Percentiles rank a stretch among this genome's conserved stretches.
These are phyloP conservation scores for Miichthys miiuy DNA, from an alignment of 2,797 vertebrate species.

Conservation along the genomic window DNA sequence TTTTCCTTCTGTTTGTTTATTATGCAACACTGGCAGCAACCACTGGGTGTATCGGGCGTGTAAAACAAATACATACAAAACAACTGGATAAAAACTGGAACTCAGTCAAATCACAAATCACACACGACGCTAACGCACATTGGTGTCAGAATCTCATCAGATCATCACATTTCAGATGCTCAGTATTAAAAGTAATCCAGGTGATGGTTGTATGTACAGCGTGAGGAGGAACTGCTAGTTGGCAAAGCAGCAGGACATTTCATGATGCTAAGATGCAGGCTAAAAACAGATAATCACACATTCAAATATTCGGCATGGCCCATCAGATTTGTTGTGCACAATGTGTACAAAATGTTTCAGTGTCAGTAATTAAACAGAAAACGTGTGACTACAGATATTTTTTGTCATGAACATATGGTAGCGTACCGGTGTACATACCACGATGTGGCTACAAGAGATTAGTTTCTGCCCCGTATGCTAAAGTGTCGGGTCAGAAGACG, in stretches of 20 bases:
- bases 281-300: not conserved
- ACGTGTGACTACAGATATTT: not conserved
- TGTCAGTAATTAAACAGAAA: not conserved
- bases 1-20: slow-evolving; percentile 9
- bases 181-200: not conserved
- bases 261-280: not conserved
- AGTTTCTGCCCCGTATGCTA: not conserved
- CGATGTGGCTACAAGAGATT: not conserved
- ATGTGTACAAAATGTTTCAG: too few relatives aligned
- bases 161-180: not conserved
- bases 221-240: not conserved
- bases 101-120: not conserved
- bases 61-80: too few relatives aligned
- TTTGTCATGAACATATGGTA: not conserved
- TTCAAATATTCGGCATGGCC: not conserved
- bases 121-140: not conserved
- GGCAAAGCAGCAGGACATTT: not conserved
- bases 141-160: not conserved
- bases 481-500: not conserved
- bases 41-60: not conserved
- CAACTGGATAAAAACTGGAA: too few relatives aligned
- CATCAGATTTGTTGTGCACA: not conserved
- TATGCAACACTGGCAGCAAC: not conserved
- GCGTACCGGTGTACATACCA: not conserved
- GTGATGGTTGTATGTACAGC: too few relatives aligned